Percentiles rank a stretch among this genome's conserved stretches.
Conservation (phyloP, 2,113 vertebrate genomes). For the Laticauda colubrina region DNA sequence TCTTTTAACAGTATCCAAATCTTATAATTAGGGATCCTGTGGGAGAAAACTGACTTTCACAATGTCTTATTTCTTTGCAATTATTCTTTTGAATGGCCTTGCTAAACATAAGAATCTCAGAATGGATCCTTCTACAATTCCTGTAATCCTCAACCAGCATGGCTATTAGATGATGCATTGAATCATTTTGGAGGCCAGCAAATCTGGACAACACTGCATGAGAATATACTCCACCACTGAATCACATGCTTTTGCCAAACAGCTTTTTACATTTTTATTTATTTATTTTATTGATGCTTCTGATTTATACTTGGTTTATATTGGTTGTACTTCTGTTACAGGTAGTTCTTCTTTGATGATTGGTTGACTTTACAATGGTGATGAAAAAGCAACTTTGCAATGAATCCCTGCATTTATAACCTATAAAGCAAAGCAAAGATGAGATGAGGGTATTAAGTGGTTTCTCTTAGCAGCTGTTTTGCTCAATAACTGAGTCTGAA, state of each 20-base stretch:
- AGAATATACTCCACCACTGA: neutral
- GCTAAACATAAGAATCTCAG: neutral
- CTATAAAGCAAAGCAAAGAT: neutral
- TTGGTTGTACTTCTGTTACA: neutral
- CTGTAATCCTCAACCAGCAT: neutral
- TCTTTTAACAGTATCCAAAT: neutral
- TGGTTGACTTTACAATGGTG: neutral
- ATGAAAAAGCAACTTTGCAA: neutral
- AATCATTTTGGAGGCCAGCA: neutral
- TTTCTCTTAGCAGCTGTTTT: neutral
- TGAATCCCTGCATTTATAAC: neutral
- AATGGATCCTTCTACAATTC: neutral
- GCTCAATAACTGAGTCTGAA: neutral
- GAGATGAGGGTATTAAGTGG: neutral
- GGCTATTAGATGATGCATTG: neutral
- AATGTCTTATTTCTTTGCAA: neutral
- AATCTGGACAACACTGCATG: neutral
- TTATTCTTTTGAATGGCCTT: neutral
- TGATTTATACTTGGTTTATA: neutral
- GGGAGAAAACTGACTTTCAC: neutral
- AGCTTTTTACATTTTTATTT: neutral
- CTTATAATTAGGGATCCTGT: neutral
- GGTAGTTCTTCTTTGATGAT: neutral
- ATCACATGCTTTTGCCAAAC: neutral
- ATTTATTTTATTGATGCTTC: neutral